Evolutionary conservation across 2,888 invertebrate genomes (phyloP), one percentile per base, ranked within the genome.

Genomic region (Orchesella flavescens): DNA sequence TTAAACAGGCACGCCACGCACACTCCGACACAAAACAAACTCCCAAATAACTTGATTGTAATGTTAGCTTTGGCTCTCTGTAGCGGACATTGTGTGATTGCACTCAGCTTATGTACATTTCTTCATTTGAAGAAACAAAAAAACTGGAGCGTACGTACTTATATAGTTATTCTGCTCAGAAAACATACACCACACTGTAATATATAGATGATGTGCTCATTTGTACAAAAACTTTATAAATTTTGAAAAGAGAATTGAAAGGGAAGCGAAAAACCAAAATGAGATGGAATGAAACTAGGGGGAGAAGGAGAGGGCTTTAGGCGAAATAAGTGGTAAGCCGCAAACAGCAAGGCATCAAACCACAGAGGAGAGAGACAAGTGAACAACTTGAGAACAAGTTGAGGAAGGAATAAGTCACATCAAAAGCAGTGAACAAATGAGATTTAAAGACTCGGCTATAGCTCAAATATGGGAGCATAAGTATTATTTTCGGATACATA

Each of bases 21-120:
- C 57, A 19, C 57, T 57, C 43, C 43, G 34, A n/a, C 3, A 34
- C 34, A 34, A 34, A 34, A 34, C 34, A 34, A 34, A 34, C n/a
- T n/a, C n/a, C n/a, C n/a, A n/a, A n/a, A n/a, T n/a, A n/a, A n/a
- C n/a, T n/a, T n/a, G n/a, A n/a, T n/a, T n/a, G n/a, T n/a, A n/a
- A n/a, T n/a, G n/a, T n/a, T n/a, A n/a, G 43, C 34, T 63, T 15
- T 12, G 34, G 13, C 15, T 23, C 34, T 43, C 44, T 46, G 68
- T 13, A 15, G 68, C 46, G 63, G 43, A 63, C 63, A 19, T 63
- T 34, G 46, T 68, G 68, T 68, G 43, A 68, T 68, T 68, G 68
- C 68, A 43, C 44, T 17, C 44, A 68, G 43, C 44, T 44, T n/a
- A 65, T 13, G 23, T 65, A 19, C 19, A 57, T 57, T 57, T 57